Evolutionary conservation across 2,888 invertebrate genomes (phyloP).

Genomic region (Bruchidius siliquastri): DNA sequence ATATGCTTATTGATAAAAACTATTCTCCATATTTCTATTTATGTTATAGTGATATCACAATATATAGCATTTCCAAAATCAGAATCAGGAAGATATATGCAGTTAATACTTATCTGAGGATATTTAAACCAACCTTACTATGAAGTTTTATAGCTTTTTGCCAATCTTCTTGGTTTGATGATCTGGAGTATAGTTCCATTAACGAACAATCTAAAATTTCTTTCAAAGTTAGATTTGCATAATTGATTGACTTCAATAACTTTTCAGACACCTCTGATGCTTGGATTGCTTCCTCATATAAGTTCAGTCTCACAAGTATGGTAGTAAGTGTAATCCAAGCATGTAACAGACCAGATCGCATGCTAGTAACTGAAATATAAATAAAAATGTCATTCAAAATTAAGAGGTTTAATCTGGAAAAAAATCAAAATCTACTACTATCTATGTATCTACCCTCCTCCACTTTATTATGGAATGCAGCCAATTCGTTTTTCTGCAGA

Average conservation of each 20-base stretch:
- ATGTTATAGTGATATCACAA: too few relatives aligned
- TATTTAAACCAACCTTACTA: constrained; percentile 36
- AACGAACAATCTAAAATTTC: constrained; percentile 36
- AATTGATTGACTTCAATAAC: constrained; percentile 35
- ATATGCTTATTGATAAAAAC: too few relatives aligned
- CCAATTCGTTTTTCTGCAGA: too few relatives aligned
- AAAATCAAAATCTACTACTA: too few relatives aligned
- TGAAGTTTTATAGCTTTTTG: constrained; percentile 40
- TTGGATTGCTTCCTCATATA: constrained; percentile 50
- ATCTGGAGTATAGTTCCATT: constrained; percentile 46
- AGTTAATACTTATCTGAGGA: neutral
- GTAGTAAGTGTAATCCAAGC: constrained; percentile 51
- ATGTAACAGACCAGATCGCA: constrained; percentile 46
- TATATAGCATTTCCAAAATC: too few relatives aligned
- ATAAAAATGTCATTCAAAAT: neutral
- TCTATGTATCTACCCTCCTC: too few relatives aligned
- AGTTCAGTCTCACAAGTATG: constrained; percentile 50
- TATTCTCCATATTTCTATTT: too few relatives aligned
- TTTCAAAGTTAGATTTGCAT: constrained; percentile 33
- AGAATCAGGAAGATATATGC: too few relatives aligned
- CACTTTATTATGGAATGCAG: too few relatives aligned
- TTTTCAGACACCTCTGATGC: constrained; percentile 43
- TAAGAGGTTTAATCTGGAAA: too few relatives aligned
- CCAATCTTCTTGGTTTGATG: constrained; percentile 50
- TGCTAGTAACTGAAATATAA: constrained; percentile 34